Percentiles rank a stretch among this genome's conserved stretches.
Conservation (phyloP, 2,113 vertebrate genomes). For the Callocephalon fimbriatum region DNA sequence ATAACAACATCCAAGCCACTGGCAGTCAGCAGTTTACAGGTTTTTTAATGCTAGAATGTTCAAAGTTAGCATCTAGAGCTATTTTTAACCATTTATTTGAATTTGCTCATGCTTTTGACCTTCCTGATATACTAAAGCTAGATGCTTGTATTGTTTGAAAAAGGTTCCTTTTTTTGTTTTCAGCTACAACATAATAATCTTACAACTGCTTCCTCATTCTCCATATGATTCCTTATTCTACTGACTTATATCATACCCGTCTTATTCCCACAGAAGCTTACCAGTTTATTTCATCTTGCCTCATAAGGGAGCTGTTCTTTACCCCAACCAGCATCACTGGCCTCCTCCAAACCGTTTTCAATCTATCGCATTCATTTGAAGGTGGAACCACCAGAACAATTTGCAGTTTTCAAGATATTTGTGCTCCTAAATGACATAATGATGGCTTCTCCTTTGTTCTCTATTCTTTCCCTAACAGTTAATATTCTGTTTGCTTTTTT, state of each 20-base stretch:
- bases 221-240: background rate
- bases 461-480: background rate
- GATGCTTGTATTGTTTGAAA: background rate
- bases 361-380: background rate
- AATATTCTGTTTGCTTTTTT: background rate
- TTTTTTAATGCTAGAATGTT: background rate
- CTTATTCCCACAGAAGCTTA: background rate
- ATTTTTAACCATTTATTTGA: background rate
- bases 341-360: background rate
- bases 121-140: background rate
- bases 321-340: background rate
- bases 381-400: background rate
- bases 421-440: background rate
- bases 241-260: background rate
- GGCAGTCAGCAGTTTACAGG: background rate
- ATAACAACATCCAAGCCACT: background rate
- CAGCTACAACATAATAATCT: background rate
- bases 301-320: background rate
- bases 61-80: background rate
- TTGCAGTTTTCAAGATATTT: background rate
- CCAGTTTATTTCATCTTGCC: background rate
- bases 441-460: background rate
- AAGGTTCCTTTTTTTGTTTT: background rate
- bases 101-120: background rate
- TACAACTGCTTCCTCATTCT: background rate